Evolutionary conservation across 2,113 vertebrate species (phyloP).

Genomic region (Notarius quadriscutis): DNA sequence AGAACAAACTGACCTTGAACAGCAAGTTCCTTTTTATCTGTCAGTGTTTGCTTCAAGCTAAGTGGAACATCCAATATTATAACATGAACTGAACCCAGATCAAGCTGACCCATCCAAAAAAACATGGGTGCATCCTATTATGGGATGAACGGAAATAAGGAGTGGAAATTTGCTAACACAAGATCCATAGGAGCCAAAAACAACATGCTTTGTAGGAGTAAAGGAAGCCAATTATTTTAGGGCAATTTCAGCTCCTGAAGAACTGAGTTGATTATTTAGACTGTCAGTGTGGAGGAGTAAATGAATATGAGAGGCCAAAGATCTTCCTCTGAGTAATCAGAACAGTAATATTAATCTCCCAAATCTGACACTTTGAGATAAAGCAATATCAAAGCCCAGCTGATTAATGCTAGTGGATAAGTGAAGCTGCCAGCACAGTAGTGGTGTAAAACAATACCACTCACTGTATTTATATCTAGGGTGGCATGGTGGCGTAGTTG

Average conservation of each 20-base stretch:
- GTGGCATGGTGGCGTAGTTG: no score
- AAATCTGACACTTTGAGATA: neutral
- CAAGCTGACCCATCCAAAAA: constrained; percentile 35
- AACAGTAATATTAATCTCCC: neutral
- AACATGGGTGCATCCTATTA: constrained; percentile 24
- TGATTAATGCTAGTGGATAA: neutral
- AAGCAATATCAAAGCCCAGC: neutral
- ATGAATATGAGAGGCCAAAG: constrained; percentile 33
- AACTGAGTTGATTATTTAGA: constrained; percentile 22
- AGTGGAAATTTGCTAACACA: constrained; percentile 40
- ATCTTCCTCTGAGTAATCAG: constrained; percentile 35
- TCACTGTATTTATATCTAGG: neutral
- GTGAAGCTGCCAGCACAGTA: neutral
- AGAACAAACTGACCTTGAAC: constrained; percentile 19
- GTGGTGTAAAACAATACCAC: neutral
- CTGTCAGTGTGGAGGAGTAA: constrained; percentile 38
- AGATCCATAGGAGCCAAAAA: constrained; percentile 45
- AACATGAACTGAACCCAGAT: constrained; percentile 35
- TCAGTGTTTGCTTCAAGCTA: neutral
- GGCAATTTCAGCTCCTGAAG: constrained; percentile 27
- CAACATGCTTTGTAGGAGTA: constrained; percentile 41
- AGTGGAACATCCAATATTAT: neutral
- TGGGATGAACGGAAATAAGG: constrained; percentile 18
- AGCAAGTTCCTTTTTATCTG: neutral
- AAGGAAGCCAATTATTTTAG: constrained; percentile 36